Base-by-base conservation (phyloP, 2,888 invertebrate genomes). In the Atrina japonica region DNA sequence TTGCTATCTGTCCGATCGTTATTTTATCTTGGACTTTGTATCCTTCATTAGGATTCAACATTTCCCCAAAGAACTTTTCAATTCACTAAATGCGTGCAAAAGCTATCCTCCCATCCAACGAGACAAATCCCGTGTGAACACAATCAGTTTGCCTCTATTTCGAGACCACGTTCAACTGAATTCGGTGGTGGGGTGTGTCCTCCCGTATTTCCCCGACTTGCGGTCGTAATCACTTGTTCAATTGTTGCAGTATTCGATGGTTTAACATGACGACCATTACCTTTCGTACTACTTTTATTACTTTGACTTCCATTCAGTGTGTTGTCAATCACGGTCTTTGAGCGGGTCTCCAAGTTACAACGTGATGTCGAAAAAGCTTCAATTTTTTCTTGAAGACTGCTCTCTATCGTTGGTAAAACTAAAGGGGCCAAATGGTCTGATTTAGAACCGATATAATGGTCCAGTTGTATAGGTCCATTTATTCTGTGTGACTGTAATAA, bases 401-500 rank as follows among this genome's bases (percentile, higher is more conserved):
- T 53, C 14, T 76, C 71, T 3, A 77, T 58, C 21, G 29, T 67
- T 6, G 82, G 78, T 35, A 82, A 49, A 23, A 80, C 75, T 23
- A 82, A 73, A 16, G 81, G 84, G 5, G 82, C 83, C 21, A 84
- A 70, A 27, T 70, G 68, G 25, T 85, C 83, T 7, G 68, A 53
- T 61, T 79, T 73, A 1, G 79, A 78, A 18, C 75, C 76, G 16
- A 73, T 71, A 69, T 81, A 83, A 59, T 82, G 82, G n/a, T 83
- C 79, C 23, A 82, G 45, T 61, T 81, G 82, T 21, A 80, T 76
- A n/a, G 79, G 68, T 7, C 82, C 81, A 45, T 84, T 83, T 29
- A 83, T 78, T 7, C 68, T 66, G 23, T 81, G 82, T 14, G 72
- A 72, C 11, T 76, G 67, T 35, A 76, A 58, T 6, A 80, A 59